Percentiles rank a stretch among this genome's conserved stretches.
Conservation (phyloP, 2,797 vertebrate species). For the Gymnocypris eckloni region DNA sequence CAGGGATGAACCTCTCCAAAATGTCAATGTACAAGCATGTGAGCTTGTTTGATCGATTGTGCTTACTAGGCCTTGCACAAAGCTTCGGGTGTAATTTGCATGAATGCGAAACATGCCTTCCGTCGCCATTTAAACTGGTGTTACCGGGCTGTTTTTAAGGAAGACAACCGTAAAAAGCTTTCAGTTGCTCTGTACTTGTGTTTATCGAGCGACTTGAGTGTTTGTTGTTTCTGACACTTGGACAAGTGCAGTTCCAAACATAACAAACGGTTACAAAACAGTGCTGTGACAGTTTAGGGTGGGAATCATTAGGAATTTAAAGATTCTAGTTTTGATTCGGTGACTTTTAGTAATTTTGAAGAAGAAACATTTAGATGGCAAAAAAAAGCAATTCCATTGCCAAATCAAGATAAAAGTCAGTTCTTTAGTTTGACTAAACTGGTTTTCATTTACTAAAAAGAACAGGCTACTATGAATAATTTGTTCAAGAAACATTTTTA, state of each 20-base stretch:
- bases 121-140: background rate
- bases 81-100: slow-evolving; percentile 73
- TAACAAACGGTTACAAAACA: background rate
- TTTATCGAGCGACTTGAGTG: background rate
- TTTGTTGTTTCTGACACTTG: slow-evolving; percentile 6
- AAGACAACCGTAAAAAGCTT: background rate
- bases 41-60: slow-evolving; percentile 74
- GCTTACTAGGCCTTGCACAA: slow-evolving; percentile 61
- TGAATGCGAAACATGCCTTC: slow-evolving; percentile 56
- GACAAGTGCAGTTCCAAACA: background rate
- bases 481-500: background rate
- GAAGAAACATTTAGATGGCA: background rate
- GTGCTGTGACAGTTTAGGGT: background rate
- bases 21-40: slow-evolving; percentile 75
- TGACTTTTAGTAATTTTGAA: background rate
- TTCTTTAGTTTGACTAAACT: background rate
- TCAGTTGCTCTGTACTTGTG: background rate
- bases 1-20: slow-evolving; percentile 17
- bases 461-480: background rate
- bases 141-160: slow-evolving; percentile 3
- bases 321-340: background rate
- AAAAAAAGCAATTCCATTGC: background rate
- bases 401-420: background rate
- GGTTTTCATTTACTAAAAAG: background rate
- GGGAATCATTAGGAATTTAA: background rate